Evolutionary conservation across 2,797 vertebrate genomes (phyloP), one percentile per base, ranked within the genome.

Genomic region (Phataginus tetradactyla): DNA sequence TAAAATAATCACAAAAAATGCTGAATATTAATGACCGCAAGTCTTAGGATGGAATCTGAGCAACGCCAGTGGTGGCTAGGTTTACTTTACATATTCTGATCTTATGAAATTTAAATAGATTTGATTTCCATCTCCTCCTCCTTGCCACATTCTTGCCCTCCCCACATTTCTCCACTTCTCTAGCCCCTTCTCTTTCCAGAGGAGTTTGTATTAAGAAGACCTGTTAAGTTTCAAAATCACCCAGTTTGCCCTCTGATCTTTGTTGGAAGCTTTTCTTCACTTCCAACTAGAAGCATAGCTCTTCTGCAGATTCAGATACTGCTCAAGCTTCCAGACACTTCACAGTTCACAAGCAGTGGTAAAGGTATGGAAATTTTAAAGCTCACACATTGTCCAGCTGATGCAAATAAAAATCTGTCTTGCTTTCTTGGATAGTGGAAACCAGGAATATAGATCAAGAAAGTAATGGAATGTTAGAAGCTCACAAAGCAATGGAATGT

Each of bases 1-100:
- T 97, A 97, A 97, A 97, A 96, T 96, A 98, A 96, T 98, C 92
- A 95, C 95, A 96, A 97, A 97, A 98, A 98, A 98, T 94, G 59
- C 64, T 90, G 97, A 94, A 77, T 64, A 89, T 96, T 96, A 97
- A 91, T 51, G 57, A 95, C 91, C 78, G 10, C 11, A 94, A 77
- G 18, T 93, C 90, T 87, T 85, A 95, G 79, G 93, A 93, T 37
- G 91, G 96, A 97, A 95, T 96, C 23, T 92, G 68, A 97, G 96
- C 96, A 96, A 96, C 5, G n/a, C n/a, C 32, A 89, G 17, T 11
- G 18, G 32, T 63, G n/a, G 71, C 93, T 93, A 59, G 53, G 61
- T 96, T 96, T 0, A 32, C 91, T 97, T 97, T 87, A 90, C 78
- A 59, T 51, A 45, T 94, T 97, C 83, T 86, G 63, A 95, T 92